Evolutionary conservation across 1,140 invertebrate species (phyloP), one percentile per base, ranked within the genome.

Genomic region (Heliconius hermathena): DNA sequence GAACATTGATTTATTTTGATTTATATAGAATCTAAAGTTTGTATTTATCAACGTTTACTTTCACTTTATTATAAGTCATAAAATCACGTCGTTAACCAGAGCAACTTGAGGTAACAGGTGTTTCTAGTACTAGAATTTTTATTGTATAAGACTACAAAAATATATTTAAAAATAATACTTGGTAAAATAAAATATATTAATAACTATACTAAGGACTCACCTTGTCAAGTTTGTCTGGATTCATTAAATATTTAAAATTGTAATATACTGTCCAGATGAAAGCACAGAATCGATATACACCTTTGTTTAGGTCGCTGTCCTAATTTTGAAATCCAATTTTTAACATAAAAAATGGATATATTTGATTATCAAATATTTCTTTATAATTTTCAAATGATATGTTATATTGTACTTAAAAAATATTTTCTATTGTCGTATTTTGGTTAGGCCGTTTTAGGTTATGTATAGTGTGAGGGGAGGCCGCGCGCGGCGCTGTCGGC

Each of bases 401-500:
- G 41, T 73, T 29, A 5, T 26, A 66, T 66, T 66, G 60, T 60
- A 60, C 26, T 60, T 60, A 60, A 22, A 46, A 60, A 60, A 22
- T 60, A 60, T 60, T 60, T 22, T 29, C 73, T 80, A 76, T 80
- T 80, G 79, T 80, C 74, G 74, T 73, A 73, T 66, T 80, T 36
- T 76, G 38, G 29, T 54, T 80, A 89, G 88, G 85, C 87, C 87
- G 85, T 84, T 79, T 82, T 78, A 91, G 92, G 90, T 93, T 92
- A 94, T 91, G 89, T 88, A 82, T 88, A 87, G 85, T 87, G 82
- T 81, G 78, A 52, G 80, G 73, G 74, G 60, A 54, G 66, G 84
- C 88, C 89, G 87, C 89, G 91, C 87, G 87, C 86, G 88, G 89
- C 90, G 90, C 89, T 90, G 80, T 79, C 75, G 82, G 89, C 91